These are phyloP conservation scores for Watsonalla binaria DNA, from an alignment of 2,888 invertebrate genomes.

Conservation along the genomic window DNA sequence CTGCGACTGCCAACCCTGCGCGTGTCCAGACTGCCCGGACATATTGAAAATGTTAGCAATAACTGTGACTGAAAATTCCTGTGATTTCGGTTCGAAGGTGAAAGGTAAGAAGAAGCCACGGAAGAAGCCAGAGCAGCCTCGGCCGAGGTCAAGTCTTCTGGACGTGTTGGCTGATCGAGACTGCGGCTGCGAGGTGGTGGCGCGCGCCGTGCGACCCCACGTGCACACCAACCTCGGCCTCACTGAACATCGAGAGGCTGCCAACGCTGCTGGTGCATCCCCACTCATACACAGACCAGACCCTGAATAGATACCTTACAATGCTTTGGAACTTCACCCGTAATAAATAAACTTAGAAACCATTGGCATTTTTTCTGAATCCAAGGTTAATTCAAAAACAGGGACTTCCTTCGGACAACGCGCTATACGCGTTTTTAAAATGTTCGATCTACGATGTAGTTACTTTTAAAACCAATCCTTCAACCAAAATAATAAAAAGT, in stretches of 20 bases:
- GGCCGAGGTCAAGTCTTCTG: constrained; percentile 20
- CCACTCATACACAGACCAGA: background rate
- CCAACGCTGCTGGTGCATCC: constrained; percentile 1
- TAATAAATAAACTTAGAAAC: too few relatives aligned
- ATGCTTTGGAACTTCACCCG: too few relatives aligned
- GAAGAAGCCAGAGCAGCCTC: constrained; percentile 4
- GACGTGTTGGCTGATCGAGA: constrained; percentile 22
- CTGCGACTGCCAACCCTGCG: constrained; percentile 37
- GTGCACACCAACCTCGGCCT: constrained; percentile 34
- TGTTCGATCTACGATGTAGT: too few relatives aligned
- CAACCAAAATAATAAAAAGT: too few relatives aligned
- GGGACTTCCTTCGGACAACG: too few relatives aligned
- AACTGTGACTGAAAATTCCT: constrained; percentile 28
- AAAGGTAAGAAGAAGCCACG: constrained; percentile 4
- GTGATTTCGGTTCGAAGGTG: constrained; percentile 21
- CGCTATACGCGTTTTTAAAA: too few relatives aligned
- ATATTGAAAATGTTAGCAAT: constrained; percentile 31
- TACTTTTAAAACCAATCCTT: too few relatives aligned
- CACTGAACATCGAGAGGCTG: constrained; percentile 8
- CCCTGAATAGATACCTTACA: background rate
- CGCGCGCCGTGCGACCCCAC: constrained; percentile 34
- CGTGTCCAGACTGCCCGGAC: constrained; percentile 36
- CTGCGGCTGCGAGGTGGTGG: constrained; percentile 41
- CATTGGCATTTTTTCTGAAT: too few relatives aligned
- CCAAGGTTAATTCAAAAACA: too few relatives aligned